Percentiles rank a stretch among this genome's conserved stretches.
Conservation (phyloP, 2,113 vertebrate species). For the Glaucidium brasilianum region DNA sequence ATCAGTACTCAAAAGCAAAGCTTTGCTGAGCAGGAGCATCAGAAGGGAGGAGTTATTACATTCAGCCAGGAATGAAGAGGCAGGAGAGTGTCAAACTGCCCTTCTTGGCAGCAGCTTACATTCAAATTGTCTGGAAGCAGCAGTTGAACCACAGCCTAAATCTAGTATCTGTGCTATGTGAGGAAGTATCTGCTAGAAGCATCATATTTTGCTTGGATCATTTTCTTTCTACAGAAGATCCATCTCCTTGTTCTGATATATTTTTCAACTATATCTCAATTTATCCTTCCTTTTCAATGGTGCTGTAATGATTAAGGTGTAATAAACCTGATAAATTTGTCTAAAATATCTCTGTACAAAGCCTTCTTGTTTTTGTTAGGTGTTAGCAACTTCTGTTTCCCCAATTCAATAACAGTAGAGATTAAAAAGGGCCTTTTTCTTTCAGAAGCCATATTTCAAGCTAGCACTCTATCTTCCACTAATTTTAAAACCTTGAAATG, state of each 20-base stretch:
- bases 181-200: neutral
- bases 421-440: neutral
- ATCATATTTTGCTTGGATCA: neutral
- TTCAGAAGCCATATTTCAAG: neutral
- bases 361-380: neutral
- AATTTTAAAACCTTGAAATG: neutral
- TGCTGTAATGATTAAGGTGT: neutral
- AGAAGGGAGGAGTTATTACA: neutral
- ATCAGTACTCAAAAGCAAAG: neutral
- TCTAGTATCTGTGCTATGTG: neutral
- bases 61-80: neutral
- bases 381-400: neutral
- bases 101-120: neutral
- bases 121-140: neutral
- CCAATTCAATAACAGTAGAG: neutral
- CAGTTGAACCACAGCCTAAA: neutral
- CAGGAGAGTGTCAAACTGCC: neutral
- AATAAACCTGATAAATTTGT: neutral
- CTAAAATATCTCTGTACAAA: neutral
- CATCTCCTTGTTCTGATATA: neutral
- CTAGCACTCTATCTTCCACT: neutral
- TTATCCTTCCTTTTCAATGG: neutral
- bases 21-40: neutral
- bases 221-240: neutral
- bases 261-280: neutral